phyloP scores from a whole-genome alignment of 30 jellyfish, hydroid and myxozoan species.

The Pelagia noctiluca region DNA sequence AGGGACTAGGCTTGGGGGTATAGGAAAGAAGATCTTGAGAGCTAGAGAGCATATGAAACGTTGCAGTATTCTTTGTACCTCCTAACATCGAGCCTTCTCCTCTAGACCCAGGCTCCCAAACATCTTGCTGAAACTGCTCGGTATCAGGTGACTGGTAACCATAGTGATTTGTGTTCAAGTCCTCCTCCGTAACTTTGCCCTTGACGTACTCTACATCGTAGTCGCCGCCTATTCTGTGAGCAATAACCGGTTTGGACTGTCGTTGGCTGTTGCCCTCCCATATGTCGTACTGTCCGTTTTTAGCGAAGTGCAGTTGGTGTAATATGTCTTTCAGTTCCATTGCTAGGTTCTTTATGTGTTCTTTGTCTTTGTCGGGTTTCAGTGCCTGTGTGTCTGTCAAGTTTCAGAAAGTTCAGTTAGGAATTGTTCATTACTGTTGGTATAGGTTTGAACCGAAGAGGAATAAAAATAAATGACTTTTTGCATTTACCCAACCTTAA shows the following conservation, averaged over 20 bases:
- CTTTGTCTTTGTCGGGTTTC: slow-evolving; percentile 58
- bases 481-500: too few species aligned
- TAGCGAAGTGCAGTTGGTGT: slow-evolving; percentile 54
- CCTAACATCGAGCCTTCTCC: slow-evolving; percentile 83
- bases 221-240: slow-evolving; percentile 64
- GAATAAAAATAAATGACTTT: too few species aligned
- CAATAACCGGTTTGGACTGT: slow-evolving; percentile 13
- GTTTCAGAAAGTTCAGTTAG: too few species aligned
- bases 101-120: slow-evolving; percentile 93
- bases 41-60: neutral
- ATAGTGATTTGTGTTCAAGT: slow-evolving; percentile 20
- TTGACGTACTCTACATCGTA: slow-evolving; percentile 68
- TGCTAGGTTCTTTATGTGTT: slow-evolving; percentile 59
- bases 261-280: slow-evolving; percentile 62
- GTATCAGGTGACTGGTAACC: slow-evolving; percentile 75
- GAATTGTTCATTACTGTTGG: too few species aligned
- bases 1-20: neutral
- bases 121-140: slow-evolving; percentile 82
- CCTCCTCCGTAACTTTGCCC: slow-evolving; percentile 63
- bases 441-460: too few species aligned
- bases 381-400: slow-evolving; percentile 52
- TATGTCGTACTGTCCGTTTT: slow-evolving; percentile 46
- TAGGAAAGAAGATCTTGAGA: too few species aligned
- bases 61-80: slow-evolving; percentile 30
- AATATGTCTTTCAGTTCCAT: slow-evolving; percentile 84